Evolutionary conservation across 2,888 invertebrate genomes (phyloP), one percentile per base, ranked within the genome.

Genomic region (Cheilosia soror): DNA sequence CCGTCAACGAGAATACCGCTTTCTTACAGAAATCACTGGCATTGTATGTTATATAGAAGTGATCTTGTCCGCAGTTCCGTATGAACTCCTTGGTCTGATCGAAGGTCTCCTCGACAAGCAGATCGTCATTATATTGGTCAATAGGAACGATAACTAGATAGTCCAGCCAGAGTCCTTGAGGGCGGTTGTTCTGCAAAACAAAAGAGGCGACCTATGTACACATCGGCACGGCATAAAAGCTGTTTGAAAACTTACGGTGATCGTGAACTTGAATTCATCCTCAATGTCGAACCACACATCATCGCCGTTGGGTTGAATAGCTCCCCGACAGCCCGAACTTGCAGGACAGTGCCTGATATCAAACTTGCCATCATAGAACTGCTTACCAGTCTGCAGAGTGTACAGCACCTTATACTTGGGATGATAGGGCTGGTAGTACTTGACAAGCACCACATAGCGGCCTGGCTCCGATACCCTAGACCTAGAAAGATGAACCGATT

Each of bases 391-490:
- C 82, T 96, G 95, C 5, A 96, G 92, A 0, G 95, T 92, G 4
- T 95, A 95, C 42, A 94, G 93, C 66, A 95, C 90, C 71, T 95
- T 93, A 89, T 95, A 96, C 88, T 95, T 95, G 81, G 97, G 96
- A 92, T 96, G 94, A 90, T 97, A 94, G 0, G 98, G 98, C 91
- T 99, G 98, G 92, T 96, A 98, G 92, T 98, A 99, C 90, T 99
- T 98, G 0, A 99, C 95, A 4, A 99, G 93, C 89, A 99, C 96
- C 47, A 96, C 95, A 91, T 98, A 98, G 27, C 95, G 94, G 0
- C 96, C 97, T 0, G 97, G 95, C 3, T 93, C 92, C 0, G 96
- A 94, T 0, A 98, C 97, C 90, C 96, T 96, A 0, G 96, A 96
- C 66, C 94, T 90, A 27, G 4, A 76, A 71, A 37, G 1, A 37